Conservation (phyloP, 2,113 vertebrate genomes). For the Benitochromis conjunctus region DNA sequence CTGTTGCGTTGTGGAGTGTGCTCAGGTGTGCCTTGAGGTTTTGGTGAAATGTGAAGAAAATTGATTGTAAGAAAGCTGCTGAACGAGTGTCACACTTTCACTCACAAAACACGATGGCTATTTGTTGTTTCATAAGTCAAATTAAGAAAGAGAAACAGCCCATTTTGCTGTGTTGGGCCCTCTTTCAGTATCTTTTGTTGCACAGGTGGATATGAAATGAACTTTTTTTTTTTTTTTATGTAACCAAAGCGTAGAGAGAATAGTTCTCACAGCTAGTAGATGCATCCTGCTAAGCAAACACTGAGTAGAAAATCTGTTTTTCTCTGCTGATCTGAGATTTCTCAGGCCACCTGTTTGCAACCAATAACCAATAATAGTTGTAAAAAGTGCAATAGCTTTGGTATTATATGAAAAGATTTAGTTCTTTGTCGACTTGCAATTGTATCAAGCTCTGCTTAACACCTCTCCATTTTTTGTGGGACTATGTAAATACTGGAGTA, state of each 20-base stretch:
- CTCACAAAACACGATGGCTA: not conserved
- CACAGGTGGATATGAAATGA: slow-evolving; percentile 5
- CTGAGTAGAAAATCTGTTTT: not conserved
- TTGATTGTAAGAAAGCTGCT: not conserved
- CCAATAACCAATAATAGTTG: not conserved
- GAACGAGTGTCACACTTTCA: not conserved
- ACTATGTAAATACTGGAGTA: not conserved
- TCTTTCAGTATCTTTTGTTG: not conserved
- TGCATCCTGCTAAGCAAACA: not conserved
- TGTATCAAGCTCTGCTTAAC: not conserved
- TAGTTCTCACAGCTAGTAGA: not conserved
- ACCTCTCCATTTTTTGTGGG: not conserved
- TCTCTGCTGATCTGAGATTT: slow-evolving; percentile 13
- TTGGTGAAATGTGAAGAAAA: slow-evolving; percentile 28
- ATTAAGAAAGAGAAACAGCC: not conserved
- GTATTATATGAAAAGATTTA: not conserved
- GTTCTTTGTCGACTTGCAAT: not conserved
- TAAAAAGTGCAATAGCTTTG: not conserved
- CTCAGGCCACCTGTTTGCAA: not conserved
- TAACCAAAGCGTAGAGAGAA: not conserved
- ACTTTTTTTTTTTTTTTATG: not conserved
- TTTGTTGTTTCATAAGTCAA: not conserved
- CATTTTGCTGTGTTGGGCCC: not conserved
- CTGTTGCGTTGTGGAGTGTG: slow-evolving; percentile 16
- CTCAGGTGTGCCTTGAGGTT: slow-evolving; percentile 41